Conservation (phyloP, 2,113 vertebrate genomes). For the Myotis brandtii region DNA sequence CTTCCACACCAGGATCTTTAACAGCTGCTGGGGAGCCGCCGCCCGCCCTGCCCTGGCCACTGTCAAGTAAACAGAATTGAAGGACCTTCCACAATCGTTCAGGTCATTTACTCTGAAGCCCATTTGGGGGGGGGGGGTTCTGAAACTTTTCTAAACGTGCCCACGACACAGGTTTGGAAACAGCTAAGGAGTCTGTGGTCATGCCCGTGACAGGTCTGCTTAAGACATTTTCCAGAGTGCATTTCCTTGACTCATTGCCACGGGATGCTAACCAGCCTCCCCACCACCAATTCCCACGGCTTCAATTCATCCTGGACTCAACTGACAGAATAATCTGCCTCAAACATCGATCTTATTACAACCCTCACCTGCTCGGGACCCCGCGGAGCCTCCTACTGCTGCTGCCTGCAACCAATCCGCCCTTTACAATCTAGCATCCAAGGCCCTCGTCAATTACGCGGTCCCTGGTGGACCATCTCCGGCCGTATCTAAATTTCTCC, state of each 20-base stretch:
- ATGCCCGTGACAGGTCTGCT: conserved; percentile 57
- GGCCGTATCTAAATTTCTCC: conserved; percentile 25
- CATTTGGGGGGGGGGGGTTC: not conserved
- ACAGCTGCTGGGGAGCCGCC: not conserved
- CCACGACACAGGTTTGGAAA: conserved; percentile 38
- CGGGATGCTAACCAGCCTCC: conserved; percentile 62
- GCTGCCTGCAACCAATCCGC: not conserved
- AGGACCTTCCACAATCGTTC: not conserved
- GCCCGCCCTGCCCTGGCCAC: not conserved
- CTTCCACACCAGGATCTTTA: not conserved
- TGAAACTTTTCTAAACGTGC: conserved; percentile 57
- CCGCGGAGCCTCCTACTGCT: not conserved
- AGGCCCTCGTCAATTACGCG: not conserved
- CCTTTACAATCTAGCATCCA: not conserved
- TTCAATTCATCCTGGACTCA: conserved; percentile 69
- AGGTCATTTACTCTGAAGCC: conserved; percentile 4
- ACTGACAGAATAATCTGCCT: conserved; percentile 73
- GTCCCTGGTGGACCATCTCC: not conserved
- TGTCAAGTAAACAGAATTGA: not conserved
- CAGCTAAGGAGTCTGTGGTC: conserved; percentile 43
- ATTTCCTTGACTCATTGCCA: conserved; percentile 3
- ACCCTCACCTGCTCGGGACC: conserved; percentile 52
- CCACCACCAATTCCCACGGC: conserved; percentile 49
- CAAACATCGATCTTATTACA: conserved; percentile 66
- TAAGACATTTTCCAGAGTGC: conserved; percentile 73